These are phyloP conservation scores for Tonatia bakeri DNA, from an alignment of 2,113 vertebrate species.

Conservation along the genomic window DNA sequence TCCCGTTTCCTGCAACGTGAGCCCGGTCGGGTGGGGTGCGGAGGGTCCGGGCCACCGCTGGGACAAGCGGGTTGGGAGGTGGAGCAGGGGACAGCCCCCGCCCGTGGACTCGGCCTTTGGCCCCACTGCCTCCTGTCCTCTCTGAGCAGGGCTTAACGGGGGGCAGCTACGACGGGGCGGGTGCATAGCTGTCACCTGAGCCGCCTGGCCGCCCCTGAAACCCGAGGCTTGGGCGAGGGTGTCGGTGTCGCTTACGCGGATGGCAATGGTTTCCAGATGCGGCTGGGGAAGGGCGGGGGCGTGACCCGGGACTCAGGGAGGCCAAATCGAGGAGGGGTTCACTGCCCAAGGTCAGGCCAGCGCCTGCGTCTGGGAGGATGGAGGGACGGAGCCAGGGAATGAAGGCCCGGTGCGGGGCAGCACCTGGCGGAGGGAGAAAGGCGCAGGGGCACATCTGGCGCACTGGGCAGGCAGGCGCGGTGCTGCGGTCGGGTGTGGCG, in stretches of 20 bases:
- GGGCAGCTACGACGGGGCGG: background rate
- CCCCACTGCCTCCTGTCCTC: background rate
- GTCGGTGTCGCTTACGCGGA: constrained; percentile 68
- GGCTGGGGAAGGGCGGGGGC: constrained; percentile 20
- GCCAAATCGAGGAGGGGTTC: background rate
- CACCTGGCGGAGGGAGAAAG: background rate
- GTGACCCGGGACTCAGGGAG: constrained; percentile 19
- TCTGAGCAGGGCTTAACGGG: background rate
- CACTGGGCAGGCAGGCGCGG: background rate
- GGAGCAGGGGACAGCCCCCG: background rate
- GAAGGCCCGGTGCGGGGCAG: background rate
- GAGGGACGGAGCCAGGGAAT: background rate
- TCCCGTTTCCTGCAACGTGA: constrained; percentile 77
- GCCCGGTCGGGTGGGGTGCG: background rate
- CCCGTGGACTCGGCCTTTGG: background rate
- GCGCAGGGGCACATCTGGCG: background rate
- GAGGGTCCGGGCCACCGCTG: constrained; percentile 36
- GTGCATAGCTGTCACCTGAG: constrained; percentile 54
- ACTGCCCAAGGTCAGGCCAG: background rate
- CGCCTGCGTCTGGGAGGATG: background rate
- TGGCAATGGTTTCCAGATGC: constrained; percentile 68
- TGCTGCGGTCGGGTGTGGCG: background rate
- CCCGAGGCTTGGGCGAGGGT: constrained; percentile 41
- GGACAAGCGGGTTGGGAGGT: background rate
- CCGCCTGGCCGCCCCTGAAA: constrained; percentile 49